Conservation (phyloP, 2,113 vertebrate species). For the Corythornis cristatus region DNA sequence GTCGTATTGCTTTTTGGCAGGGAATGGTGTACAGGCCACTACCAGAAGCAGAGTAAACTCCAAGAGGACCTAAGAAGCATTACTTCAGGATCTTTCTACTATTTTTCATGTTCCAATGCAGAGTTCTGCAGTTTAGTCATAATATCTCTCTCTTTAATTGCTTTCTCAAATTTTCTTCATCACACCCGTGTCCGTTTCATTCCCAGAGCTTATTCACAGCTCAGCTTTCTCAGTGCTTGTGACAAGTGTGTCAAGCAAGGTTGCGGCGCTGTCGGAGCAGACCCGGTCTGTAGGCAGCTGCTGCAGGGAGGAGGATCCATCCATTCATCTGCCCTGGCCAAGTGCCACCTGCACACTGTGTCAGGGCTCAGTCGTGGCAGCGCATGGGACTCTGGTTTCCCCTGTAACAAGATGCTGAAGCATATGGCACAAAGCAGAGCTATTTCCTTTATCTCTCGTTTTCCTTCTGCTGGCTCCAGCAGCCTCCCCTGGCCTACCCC, state of each 20-base stretch:
- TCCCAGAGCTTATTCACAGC: neutral
- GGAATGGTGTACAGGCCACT: neutral
- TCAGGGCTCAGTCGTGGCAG: neutral
- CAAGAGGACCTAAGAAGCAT: neutral
- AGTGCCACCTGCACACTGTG: neutral
- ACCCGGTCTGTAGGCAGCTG: neutral
- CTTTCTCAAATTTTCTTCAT: neutral
- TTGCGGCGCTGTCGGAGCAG: neutral
- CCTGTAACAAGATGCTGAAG: neutral
- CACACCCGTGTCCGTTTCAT: neutral
- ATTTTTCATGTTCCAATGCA: neutral
- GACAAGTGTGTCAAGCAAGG: neutral
- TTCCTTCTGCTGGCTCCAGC: neutral
- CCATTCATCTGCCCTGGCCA: neutral
- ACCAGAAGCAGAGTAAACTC: neutral
- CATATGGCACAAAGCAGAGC: neutral
- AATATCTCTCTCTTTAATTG: neutral
- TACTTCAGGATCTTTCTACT: neutral
- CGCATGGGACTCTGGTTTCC: neutral
- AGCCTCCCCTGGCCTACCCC: neutral
- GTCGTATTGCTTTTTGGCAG: neutral
- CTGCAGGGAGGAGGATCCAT: neutral
- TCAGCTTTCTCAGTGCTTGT: neutral
- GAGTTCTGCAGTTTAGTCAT: neutral
- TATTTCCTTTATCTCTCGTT: slow-evolving; percentile 20